Percentiles rank a stretch among this genome's conserved stretches.
Evolutionary conservation across 2,797 vertebrate genomes (phyloP).

Genomic region (Helarctos malayanus): DNA sequence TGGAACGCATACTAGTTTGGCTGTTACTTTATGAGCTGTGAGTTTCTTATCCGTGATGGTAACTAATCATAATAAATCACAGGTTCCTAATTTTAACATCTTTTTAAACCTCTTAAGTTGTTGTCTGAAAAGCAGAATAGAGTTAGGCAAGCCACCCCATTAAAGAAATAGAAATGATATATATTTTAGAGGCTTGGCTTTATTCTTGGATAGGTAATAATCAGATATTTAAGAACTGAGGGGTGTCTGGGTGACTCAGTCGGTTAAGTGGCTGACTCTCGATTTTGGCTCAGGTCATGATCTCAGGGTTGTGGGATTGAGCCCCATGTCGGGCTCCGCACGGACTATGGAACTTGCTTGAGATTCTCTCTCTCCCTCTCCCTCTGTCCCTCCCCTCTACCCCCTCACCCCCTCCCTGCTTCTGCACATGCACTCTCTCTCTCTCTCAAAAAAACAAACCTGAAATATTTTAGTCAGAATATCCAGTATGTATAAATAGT

Average conservation of each 20-base stretch:
- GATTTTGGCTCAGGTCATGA: not conserved
- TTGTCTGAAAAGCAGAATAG: constrained; percentile 31
- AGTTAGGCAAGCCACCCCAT: not conserved
- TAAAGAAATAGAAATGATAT: not conserved
- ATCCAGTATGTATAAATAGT: not conserved
- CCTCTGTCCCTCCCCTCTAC: not conserved
- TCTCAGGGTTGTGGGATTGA: not conserved
- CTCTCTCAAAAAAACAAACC: not conserved
- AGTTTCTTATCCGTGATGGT: not conserved
- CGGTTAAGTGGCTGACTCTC: not conserved
- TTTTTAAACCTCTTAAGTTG: constrained; percentile 20
- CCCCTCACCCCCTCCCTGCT: not conserved
- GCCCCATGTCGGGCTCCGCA: not conserved
- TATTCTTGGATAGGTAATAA: not conserved
- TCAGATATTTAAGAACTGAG: constrained; percentile 44
- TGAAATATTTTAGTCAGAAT: not conserved
- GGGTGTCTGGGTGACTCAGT: not conserved
- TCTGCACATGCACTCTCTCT: rapidly evolving
- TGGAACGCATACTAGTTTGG: not conserved
- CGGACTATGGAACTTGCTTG: not conserved
- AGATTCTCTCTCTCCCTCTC: not conserved
- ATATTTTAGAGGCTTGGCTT: not conserved
- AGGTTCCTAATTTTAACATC: not conserved
- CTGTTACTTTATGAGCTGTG: not conserved
- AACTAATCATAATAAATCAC: not conserved